A percentile compares a stretch with the other conserved stretches of the same genome.
Conservation (phyloP, 1,140 invertebrate genomes). For the Gonioctena quinquepunctata region DNA sequence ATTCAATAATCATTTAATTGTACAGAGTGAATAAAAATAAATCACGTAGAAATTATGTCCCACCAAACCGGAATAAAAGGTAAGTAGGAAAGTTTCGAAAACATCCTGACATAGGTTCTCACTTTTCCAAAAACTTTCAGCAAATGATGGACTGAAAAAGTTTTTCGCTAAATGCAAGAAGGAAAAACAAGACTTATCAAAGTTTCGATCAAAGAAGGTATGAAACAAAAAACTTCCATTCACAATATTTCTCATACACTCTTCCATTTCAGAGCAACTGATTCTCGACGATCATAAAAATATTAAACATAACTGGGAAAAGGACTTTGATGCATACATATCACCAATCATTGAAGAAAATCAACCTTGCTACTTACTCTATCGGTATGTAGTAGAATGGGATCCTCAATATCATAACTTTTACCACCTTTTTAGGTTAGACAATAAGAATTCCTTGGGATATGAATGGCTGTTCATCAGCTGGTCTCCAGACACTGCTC, state of each 20-base stretch:
- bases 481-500: constrained; percentile 91
- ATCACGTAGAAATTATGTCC: constrained; percentile 61
- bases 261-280: constrained; percentile 71
- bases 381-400: constrained; percentile 58
- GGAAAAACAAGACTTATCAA: constrained; percentile 80
- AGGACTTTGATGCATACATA: constrained; percentile 85
- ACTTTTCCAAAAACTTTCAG: constrained; percentile 62
- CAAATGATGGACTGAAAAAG: constrained; percentile 78
- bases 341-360: constrained; percentile 78
- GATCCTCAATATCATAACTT: background rate
- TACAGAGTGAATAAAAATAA: background rate
- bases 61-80: constrained; percentile 80
- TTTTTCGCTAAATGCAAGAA: constrained; percentile 81
- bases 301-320: constrained; percentile 78
- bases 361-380: constrained; percentile 93
- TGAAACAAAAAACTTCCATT: constrained; percentile 36
- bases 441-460: constrained; percentile 75
- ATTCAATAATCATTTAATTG: too few species aligned
- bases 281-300: constrained; percentile 68
- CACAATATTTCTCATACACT: constrained; percentile 24
- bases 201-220: constrained; percentile 86
- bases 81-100: constrained; percentile 46
- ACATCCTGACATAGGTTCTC: too few species aligned
- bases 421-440: constrained; percentile 65
- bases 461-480: constrained; percentile 94